These are phyloP conservation scores for Cantharis rustica DNA, from an alignment of 2,888 invertebrate genomes.

Conservation along the genomic window DNA sequence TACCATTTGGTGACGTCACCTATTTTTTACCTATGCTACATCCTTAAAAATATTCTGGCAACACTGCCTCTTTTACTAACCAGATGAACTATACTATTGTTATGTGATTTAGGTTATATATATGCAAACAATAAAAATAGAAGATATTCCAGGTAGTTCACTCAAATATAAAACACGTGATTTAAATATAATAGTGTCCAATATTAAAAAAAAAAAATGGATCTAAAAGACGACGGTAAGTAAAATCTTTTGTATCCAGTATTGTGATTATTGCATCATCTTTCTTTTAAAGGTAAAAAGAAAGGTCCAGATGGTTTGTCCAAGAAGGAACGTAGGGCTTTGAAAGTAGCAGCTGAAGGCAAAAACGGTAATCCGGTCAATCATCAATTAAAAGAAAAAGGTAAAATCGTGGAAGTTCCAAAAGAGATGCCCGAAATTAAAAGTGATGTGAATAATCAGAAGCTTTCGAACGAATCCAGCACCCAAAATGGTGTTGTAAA, in stretches of 20 bases:
- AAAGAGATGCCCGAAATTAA: background rate
- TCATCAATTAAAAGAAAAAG: background rate
- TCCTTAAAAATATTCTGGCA: too few species aligned
- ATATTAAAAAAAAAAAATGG: background rate
- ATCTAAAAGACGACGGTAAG: background rate
- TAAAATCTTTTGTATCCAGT: background rate
- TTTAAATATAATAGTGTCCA: background rate
- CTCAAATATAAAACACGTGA: background rate
- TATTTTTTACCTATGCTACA: too few species aligned
- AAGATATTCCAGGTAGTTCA: background rate
- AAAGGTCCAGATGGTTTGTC: conserved; percentile 41
- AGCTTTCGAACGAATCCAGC: background rate
- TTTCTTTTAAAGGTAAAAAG: conserved; percentile 25
- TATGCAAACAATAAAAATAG: background rate
- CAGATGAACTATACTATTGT: background rate
- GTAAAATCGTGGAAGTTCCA: background rate
- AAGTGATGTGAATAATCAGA: background rate
- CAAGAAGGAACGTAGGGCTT: conserved; percentile 48
- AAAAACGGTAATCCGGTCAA: background rate
- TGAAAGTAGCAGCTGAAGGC: conserved; percentile 41
- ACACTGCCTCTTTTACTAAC: too few species aligned
- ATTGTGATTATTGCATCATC: conserved; percentile 21
- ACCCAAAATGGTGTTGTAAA: conserved; percentile 9
- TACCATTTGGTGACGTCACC: too few species aligned
- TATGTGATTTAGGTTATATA: background rate